Base-by-base conservation (phyloP, 2,113 vertebrate species). In the Cryptomyrus ogoouensis region DNA sequence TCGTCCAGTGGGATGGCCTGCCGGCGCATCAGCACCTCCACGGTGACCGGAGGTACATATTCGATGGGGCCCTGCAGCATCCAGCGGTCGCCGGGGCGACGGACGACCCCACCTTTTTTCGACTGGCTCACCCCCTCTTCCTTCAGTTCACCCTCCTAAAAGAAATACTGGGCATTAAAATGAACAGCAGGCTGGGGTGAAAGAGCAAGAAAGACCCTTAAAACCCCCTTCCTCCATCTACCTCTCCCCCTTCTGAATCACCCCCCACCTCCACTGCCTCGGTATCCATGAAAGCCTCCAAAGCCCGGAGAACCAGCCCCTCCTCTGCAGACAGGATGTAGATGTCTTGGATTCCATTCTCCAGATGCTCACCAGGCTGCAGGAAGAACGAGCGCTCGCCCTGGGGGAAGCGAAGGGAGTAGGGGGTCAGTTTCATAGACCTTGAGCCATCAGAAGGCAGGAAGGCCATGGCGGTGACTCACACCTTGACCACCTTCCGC, bases 301-400 rank as follows among this genome's bases (percentile, higher is more conserved):
- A 93, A 0, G 97, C 97, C 39, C 95, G 93, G 80, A 98, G 95
- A 39, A 98, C 95, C 86, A 98, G 94, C 0, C 97, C 97, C 84
- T 98, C 96, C 6, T 98, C 97, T 94, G 98, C 97, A 0, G 97
- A 98, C 90, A 98, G 95, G 90, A 98, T 94, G 0, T 96, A 98
- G 0, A 97, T 94, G 0, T 97, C 96, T 93, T 98, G 97, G 93
- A 98, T 98, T 88, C 97, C 97, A 0, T 58, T 80, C 74, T 98
- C 96, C 74, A 98, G 94, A 0, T 0, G 49, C 94, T 98, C 97
- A 0, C 97, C 97, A 0, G 97, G 98, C 92, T 95, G 96, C 52
- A 98, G 95, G 94, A 98, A 98, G 21, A 98, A 98, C 0, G 97
- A 98, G 80, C 96, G 95, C 95, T 98, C 98, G 0, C 98, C 97